These are phyloP conservation scores for Perca fluviatilis DNA, from an alignment of 2,113 vertebrate species.

Conservation along the genomic window DNA sequence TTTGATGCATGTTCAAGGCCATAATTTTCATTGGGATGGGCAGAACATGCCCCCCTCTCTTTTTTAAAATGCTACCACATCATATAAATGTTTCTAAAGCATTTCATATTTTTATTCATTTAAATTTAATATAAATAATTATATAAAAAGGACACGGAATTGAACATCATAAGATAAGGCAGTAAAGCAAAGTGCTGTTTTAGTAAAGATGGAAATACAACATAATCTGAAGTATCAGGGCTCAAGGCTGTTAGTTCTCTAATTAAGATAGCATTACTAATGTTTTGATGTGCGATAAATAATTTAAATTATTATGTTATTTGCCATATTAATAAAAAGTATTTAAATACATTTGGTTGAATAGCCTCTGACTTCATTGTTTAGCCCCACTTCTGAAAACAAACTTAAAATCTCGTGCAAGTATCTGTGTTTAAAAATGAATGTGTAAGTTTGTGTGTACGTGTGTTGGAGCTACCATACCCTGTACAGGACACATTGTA, in stretches of 20 bases:
- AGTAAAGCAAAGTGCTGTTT: neutral
- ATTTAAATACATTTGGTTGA: neutral
- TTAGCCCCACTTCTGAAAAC: neutral
- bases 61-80: neutral
- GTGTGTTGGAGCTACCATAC: neutral
- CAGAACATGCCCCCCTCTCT: neutral
- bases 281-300: neutral
- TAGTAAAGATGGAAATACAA: neutral
- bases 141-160: neutral
- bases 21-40: neutral
- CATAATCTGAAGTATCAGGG: neutral
- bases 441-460: slow-evolving; percentile 4
- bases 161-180: neutral
- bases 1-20: neutral
- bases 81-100: neutral
- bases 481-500: slow-evolving; percentile 27
- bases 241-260: neutral
- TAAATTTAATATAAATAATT: neutral
- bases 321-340: neutral
- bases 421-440: slow-evolving; percentile 4
- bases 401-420: neutral
- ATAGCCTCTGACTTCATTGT: neutral
- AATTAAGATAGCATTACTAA: neutral
- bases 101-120: neutral
- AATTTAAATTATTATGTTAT: neutral